Evolutionary conservation across 2,113 vertebrate species (phyloP), one percentile per base, ranked within the genome.

Genomic region (Helogale parvula): DNA sequence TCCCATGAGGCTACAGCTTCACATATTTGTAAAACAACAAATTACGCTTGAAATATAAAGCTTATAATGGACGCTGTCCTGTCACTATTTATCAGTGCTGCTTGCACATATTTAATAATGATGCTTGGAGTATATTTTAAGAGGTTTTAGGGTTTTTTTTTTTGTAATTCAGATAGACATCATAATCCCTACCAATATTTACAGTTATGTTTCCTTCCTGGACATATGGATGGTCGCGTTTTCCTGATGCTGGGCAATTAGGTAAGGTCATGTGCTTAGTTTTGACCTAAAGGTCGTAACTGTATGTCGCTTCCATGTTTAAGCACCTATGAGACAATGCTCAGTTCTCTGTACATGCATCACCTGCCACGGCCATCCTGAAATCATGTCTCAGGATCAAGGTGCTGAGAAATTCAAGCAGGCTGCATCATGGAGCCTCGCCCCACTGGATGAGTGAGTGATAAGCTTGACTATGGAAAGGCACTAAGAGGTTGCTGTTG

Each of bases 61-160:
- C 35, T 38, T 71, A 31, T 66, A 81, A 76, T 65, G 68, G 85
- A 81, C 52, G 41, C 33, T 69, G 57, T 57, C 35, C 0, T 77
- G 60, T 90, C 81, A 69, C 57, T 71, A 31, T 57, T 85, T 80
- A 35, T 85, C 16, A 3, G 25, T 66, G 60, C n/a, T 83, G 47
- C 60, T 65, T 91, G 31, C 71, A 77, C 66, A 60, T 65, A n/a
- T 80, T 90, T 77, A 90, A 94, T 81, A 94, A 63, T 69, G 76
- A 83, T 66, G 86, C 91, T 91, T 91, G n/a, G 29, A 89, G 60
- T 65, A 81, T 60, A 86, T 52, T 81, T 94, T 72, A 80, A 92
- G 54, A 35, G 16, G n/a, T 3, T 54, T 45, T 76, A 14, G 13
- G 50, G 50, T n/a, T n/a, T n/a, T n/a, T n/a, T 57, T 90, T 50